phyloP scores from a whole-genome alignment of 2,888 invertebrate species.

The Diplazon laetatorius region DNA sequence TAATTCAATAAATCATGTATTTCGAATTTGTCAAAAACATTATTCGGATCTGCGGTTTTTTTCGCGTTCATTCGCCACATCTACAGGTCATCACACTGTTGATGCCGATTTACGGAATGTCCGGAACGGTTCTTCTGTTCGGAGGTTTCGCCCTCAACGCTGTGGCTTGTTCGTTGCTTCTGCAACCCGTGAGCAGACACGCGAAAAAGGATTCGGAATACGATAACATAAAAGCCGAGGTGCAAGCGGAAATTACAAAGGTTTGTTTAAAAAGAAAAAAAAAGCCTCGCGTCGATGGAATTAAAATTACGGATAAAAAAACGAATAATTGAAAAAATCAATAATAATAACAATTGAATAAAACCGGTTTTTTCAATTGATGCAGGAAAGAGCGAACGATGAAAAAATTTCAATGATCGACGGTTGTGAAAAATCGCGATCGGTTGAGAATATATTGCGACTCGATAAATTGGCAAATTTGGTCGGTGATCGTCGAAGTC shows the following conservation, averaged over 20 bases:
- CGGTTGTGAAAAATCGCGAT: constrained; percentile 46
- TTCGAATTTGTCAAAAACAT: background rate
- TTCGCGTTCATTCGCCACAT: no score
- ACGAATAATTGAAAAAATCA: no score
- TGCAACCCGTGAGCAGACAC: constrained; percentile 91
- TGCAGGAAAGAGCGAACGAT: constrained; percentile 48
- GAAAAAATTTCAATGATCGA: constrained; percentile 35
- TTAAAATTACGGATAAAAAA: no score
- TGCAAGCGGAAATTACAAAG: constrained; percentile 52
- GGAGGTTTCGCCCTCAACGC: constrained; percentile 88
- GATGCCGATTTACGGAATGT: constrained; percentile 86
- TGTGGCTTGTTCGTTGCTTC: constrained; percentile 86
- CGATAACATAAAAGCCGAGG: constrained; percentile 35
- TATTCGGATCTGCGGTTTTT: no score
- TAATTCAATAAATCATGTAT: no score
- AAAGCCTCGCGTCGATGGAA: no score
- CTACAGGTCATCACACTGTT: constrained; percentile 86
- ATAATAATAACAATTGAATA: no score
- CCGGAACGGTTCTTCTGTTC: constrained; percentile 87
- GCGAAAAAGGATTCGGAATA: constrained; percentile 82
- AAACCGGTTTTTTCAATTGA: no score
- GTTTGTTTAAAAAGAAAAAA: no score
- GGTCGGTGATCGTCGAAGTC: constrained; percentile 63
- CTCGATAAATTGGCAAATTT: constrained; percentile 59
- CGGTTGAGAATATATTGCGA: constrained; percentile 69